Conservation (phyloP, 2,888 invertebrate genomes). For the Tipula helvola region DNA sequence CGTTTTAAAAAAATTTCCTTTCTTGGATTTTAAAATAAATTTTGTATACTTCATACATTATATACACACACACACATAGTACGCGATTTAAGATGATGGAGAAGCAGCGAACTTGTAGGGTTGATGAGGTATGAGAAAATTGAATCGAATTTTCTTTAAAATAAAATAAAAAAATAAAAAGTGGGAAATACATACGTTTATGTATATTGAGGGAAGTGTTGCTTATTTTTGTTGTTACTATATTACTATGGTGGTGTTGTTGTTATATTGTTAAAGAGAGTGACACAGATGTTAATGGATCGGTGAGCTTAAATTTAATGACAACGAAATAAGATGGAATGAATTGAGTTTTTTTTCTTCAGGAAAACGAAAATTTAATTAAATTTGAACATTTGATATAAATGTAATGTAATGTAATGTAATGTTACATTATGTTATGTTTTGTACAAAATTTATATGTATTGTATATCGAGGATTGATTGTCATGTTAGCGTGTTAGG, state of each 20-base stretch:
- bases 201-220: not conserved
- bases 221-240: not conserved
- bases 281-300: constrained; percentile 4
- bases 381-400: not conserved
- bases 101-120: not conserved
- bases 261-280: not conserved
- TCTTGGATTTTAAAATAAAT: not conserved
- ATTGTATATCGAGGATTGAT: not conserved
- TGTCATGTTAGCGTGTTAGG: not conserved
- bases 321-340: constrained; percentile 4
- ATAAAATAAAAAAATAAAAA: not conserved
- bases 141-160: not conserved
- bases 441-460: no score
- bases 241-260: not conserved
- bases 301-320: not conserved
- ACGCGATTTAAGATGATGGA: not conserved
- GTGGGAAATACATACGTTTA: not conserved
- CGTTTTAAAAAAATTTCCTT: not conserved
- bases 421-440: not conserved
- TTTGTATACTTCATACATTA: not conserved
- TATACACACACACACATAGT: not conserved
- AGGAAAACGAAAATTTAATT: not conserved
- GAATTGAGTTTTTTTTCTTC: not conserved
- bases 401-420: not conserved
- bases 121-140: not conserved